These are phyloP conservation scores for Setophaga coronata DNA, from an alignment of 2,113 vertebrate genomes.

Conservation along the genomic window DNA sequence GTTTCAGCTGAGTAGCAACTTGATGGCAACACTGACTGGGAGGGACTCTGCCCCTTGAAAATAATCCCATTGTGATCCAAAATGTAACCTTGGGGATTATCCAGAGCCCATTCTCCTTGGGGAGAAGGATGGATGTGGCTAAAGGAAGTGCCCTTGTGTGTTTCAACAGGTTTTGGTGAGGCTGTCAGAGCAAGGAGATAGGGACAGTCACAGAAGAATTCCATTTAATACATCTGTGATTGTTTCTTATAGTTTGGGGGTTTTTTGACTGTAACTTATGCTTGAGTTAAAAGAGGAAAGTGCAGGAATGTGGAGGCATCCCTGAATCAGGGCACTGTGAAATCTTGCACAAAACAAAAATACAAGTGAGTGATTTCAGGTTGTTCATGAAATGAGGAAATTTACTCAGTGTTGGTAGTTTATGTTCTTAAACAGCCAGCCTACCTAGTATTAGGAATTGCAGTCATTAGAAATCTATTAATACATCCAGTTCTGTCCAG, in stretches of 20 bases:
- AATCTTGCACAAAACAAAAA: not conserved
- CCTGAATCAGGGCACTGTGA: not conserved
- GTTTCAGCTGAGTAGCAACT: not conserved
- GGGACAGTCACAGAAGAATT: not conserved
- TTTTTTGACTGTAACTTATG: not conserved
- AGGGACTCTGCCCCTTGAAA: not conserved
- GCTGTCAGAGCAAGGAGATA: not conserved
- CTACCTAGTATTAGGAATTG: not conserved
- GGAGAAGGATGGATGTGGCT: not conserved
- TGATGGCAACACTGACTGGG: not conserved
- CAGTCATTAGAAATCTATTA: not conserved
- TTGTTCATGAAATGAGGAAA: not conserved
- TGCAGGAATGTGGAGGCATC: not conserved
- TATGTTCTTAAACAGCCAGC: not conserved
- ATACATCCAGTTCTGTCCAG: not conserved
- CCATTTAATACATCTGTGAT: not conserved
- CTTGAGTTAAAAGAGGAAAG: not conserved
- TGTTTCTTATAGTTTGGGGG: not conserved
- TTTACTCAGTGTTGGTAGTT: not conserved
- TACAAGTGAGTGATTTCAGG: not conserved
- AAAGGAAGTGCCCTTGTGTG: rapidly evolving
- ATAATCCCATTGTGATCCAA: not conserved
- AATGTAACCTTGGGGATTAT: not conserved
- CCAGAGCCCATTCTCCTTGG: not conserved
- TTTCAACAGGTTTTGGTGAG: not conserved